Base-by-base conservation (phyloP, 1,140 invertebrate species). In the Gerris buenoi region DNA sequence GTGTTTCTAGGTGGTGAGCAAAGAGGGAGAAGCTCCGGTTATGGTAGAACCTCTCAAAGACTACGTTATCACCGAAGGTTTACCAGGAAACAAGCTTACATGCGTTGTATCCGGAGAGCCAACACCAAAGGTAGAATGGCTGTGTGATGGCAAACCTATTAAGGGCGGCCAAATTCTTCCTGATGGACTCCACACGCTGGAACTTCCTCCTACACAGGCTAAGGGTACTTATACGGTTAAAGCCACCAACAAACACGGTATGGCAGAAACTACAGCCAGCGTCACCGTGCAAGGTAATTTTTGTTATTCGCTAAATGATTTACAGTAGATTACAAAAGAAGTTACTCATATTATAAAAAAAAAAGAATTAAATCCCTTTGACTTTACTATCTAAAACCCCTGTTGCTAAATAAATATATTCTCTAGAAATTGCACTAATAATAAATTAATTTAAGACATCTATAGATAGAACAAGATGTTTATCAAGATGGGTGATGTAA, bases 211-310 rank as follows among this genome's bases (percentile, higher is more conserved):
- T 79, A 80, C 27, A 77, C 82, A 23, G 88, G 93, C 77, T 81
- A 46, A 81, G 64, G 91, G 87, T 46, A 84, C 90, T 70, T 95
- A 94, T 76, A 85, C 86, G 1, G 82, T 93, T 0, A 84, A 86
- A 72, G 91, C 90, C 27, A 85, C 82, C 13, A 95, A 94, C 79
- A 79, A 84, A 23, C 80, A 87, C 73, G 92, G 91, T 64, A 82
- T 81, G 65, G 84, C 85, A 5, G 84, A 89, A 80, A 90, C 89
- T 3, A 84, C 81, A 62, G 87, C 88, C 27, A 82, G 83, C 66
- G 79, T 94, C 0, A 89, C 84, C 14, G 87, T 95, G 71, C 88
- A 91, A 86, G 86, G 89, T 90, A 84, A n/a, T n/a, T n/a, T n/a
- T n/a, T n/a, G n/a, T n/a, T n/a, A n/a, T n/a, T n/a, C n/a, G n/a